These are phyloP conservation scores for Girardinichthys multiradiatus DNA, from an alignment of 2,113 vertebrate genomes.

Conservation along the genomic window DNA sequence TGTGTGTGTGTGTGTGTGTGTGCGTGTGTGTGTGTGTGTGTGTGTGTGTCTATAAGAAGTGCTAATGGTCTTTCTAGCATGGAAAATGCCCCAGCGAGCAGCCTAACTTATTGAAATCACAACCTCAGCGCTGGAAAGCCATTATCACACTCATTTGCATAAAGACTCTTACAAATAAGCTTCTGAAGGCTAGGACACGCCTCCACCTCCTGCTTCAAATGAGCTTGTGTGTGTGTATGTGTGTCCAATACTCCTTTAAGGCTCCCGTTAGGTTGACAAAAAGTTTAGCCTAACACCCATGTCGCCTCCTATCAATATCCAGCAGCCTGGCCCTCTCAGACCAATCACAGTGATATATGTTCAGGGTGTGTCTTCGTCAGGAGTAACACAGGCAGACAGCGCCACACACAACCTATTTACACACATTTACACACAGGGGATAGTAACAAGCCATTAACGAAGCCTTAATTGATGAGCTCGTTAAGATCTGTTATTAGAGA, in stretches of 20 bases:
- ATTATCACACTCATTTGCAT: constrained; percentile 89
- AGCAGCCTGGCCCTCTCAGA: constrained; percentile 26
- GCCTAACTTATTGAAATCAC: constrained; percentile 88
- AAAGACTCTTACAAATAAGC: constrained; percentile 80
- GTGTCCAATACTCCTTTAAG: constrained; percentile 73
- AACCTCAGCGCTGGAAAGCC: constrained; percentile 81
- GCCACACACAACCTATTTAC: constrained; percentile 53
- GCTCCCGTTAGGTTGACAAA: constrained; percentile 59
- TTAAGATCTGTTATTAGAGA: constrained; percentile 99
- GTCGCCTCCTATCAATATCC: constrained; percentile 82
- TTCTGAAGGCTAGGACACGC: constrained; percentile 48
- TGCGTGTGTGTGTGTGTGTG: constrained; percentile 43
- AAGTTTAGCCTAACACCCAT: constrained; percentile 70
- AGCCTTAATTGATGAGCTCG: constrained; percentile 99
- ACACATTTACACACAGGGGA: constrained; percentile 37
- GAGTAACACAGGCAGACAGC: constrained; percentile 38
- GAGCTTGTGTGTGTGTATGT: constrained; percentile 10
- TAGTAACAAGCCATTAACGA: constrained; percentile 95
- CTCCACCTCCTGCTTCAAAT: constrained; percentile 35
- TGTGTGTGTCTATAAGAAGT: constrained; percentile 46
- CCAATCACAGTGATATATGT: constrained; percentile 56
- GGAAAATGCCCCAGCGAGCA: constrained; percentile 83
- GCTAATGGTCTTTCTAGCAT: constrained; percentile 85
- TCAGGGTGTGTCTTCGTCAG: constrained; percentile 34
- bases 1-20: constrained; percentile 68